phyloP scores from a whole-genome alignment of 2,113 vertebrate genomes.

The Leucopternis melanops region DNA sequence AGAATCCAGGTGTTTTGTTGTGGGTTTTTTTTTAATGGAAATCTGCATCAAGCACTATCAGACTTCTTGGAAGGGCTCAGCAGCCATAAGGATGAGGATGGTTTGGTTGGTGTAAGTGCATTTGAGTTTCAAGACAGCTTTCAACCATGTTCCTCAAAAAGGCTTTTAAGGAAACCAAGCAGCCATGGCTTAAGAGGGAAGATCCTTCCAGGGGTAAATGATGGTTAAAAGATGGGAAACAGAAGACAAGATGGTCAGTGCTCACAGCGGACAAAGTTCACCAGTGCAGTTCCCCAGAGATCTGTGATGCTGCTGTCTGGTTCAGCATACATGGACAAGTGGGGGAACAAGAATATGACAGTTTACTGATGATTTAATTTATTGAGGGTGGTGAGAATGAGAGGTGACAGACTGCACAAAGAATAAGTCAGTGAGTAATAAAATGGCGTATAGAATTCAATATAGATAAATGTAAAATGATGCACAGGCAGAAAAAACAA shows the following conservation, averaged over 20 bases:
- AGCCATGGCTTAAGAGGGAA: neutral
- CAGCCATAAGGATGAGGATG: neutral
- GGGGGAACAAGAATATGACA: neutral
- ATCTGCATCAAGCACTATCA: neutral
- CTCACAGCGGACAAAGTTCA: neutral
- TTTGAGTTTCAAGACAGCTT: neutral
- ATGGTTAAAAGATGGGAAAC: neutral
- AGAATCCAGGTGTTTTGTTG: neutral
- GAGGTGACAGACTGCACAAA: neutral
- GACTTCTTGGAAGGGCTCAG: neutral
- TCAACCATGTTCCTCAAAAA: neutral
- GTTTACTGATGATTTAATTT: neutral
- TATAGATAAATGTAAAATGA: neutral
- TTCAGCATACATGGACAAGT: neutral
- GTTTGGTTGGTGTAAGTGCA: neutral
- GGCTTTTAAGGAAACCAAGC: neutral
- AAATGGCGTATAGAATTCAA: neutral
- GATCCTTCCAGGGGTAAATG: neutral
- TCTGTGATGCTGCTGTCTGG: neutral
- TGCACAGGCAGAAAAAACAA: neutral
- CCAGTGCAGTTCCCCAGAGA: neutral
- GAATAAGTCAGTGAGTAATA: neutral
- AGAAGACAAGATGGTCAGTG: neutral
- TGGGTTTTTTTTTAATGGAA: neutral
- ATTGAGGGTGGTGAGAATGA: neutral